Evolutionary conservation across 2,797 vertebrate species (phyloP), one percentile per base, ranked within the genome.

Genomic region (Pangasius djambal): DNA sequence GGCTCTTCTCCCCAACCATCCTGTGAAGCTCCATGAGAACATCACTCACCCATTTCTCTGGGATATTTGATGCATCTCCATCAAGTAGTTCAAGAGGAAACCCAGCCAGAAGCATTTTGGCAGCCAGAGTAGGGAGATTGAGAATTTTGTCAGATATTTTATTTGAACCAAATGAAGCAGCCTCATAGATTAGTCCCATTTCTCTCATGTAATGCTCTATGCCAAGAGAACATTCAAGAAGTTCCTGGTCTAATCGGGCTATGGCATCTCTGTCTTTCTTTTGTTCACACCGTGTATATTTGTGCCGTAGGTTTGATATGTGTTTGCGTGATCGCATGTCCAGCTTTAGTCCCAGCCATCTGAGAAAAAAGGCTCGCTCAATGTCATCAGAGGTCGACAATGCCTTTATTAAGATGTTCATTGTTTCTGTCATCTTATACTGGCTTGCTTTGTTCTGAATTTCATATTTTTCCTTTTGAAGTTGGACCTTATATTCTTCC

Each of bases 151-250:
- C 28, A 44, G 25, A 9, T 1, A 28, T 57, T 28, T 85, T 44
- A 1, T 0, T n/a, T 85, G 87, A 57, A 44, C 15, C 6, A 65
- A 37, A 34, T 65, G 13, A 84, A 28, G 93, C 92, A 0, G 94
- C 92, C 55, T 96, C 95, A 16, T 94, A 95, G 18, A 95, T 3
- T 78, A 94, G 95, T 0, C 94, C 95, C 90, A 96, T 89, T 85
- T 96, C 95, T 85, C 95, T 93, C 63, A 96, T 82, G 69, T 95
- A 96, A 75, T 95, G 94, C n/a, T 95, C 95, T 7, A 94, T 91
- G 0, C 95, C 94, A 37, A 96, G 89, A 63, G 94, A 94, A 86
- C 93, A 90, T 0, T 88, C 86, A 87, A 93, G 89, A 8, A 94
- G 90, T 0, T 67, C 81, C 31, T 93, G 90, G 0, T 92, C 89